phyloP scores from a whole-genome alignment of 2,113 vertebrate species.

The Pao palembangensis region DNA sequence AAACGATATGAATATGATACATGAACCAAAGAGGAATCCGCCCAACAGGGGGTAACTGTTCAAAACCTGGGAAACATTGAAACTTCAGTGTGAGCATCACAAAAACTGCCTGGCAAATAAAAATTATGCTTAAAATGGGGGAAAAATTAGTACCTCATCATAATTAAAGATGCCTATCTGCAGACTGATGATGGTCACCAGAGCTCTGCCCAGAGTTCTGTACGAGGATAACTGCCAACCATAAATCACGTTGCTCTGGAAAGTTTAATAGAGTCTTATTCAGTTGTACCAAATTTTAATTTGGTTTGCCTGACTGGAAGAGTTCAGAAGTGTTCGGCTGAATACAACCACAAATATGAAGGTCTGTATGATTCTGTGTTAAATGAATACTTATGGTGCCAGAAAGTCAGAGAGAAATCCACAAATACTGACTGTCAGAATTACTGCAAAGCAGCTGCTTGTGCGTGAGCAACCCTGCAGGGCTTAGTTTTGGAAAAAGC shows the following conservation, averaged over 20 bases:
- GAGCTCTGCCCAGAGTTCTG: conserved; percentile 80
- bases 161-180: conserved; percentile 95
- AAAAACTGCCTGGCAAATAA: too few species aligned
- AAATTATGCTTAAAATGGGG: neutral
- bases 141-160: conserved; percentile 76
- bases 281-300: too few species aligned
- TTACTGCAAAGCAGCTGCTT: too few species aligned
- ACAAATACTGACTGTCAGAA: too few species aligned
- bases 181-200: conserved; percentile 83
- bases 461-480: too few species aligned
- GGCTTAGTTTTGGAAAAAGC: too few species aligned
- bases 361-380: too few species aligned
- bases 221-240: conserved; percentile 88
- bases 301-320: too few species aligned
- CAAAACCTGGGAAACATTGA: conserved; percentile 75
- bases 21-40: conserved; percentile 86
- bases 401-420: too few species aligned
- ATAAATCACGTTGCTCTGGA: conserved; percentile 85
- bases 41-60: conserved; percentile 79
- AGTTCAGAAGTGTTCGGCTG: too few species aligned
- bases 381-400: too few species aligned
- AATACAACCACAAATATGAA: too few species aligned
- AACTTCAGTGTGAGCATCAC: neutral
- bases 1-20: conserved; percentile 88
- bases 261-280: neutral